Percentiles rank a stretch among this genome's conserved stretches.
Conservation (phyloP, 2,113 vertebrate species). For the Eptesicus fuscus region DNA sequence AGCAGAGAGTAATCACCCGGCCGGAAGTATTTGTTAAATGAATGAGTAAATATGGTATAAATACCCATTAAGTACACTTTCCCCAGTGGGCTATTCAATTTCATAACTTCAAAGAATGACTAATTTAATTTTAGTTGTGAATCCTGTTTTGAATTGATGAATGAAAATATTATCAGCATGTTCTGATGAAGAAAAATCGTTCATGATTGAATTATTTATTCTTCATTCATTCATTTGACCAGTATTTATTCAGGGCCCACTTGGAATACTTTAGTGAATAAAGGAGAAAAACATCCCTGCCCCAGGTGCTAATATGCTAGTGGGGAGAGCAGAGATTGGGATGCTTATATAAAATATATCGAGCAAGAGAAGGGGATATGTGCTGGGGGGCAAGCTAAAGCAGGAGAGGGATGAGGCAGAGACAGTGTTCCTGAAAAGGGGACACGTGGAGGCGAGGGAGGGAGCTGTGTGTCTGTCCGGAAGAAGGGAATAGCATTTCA, state of each 20-base stretch:
- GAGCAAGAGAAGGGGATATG: accelerated
- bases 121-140: neutral
- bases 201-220: neutral
- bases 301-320: neutral
- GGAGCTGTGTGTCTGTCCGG: accelerated
- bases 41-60: neutral
- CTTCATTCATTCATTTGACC: neutral
- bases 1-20: neutral
- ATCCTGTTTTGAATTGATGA: neutral
- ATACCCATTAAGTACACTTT: neutral
- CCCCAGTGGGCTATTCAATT: neutral
- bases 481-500: neutral
- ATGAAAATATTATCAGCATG: neutral
- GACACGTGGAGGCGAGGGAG: accelerated
- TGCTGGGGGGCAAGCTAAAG: neutral
- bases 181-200: neutral
- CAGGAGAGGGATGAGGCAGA: neutral
- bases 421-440: neutral
- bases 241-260: neutral
- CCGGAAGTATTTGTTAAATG: neutral
- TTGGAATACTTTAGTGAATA: neutral
- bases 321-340: neutral
- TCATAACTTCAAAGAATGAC: neutral
- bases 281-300: neutral
- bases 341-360: accelerated